Evolutionary conservation across 1,140 invertebrate genomes (phyloP), one percentile per base, ranked within the genome.

Genomic region (Zaprionus kolodkinae): DNA sequence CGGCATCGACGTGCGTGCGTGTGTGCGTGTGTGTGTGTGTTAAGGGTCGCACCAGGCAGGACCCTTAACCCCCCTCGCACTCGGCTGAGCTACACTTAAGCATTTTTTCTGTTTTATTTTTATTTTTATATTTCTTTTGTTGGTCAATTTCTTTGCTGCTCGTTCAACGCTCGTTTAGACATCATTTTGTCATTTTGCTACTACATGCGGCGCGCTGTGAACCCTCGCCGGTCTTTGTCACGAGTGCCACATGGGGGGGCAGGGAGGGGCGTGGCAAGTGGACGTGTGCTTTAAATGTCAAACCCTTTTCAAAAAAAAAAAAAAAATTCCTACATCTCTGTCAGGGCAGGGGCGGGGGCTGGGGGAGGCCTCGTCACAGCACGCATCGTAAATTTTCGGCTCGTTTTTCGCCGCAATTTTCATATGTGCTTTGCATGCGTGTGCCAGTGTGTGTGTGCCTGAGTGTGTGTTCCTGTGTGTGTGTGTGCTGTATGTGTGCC

Each of bases 231-330:
- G 50, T 36, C 21, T 36, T 43, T 56, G 61, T 55, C 59, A 62
- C 13, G 57, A 11, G 45, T 30, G 27, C 27, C 27, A 30, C 45
- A 5, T 11, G 9, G 1, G 1, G 45, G 45, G 48, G 12, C 0
- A 7, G 13, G 30, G 3, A 17, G 52, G 38, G 30, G 15, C 21
- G 33, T 27, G 33, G 35, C 30, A 38, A 69, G 59, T 57, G 71
- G 71, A 69, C 57, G 66, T 75, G 54, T 62, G 78, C 81, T 43
- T 72, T 81, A 81, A 85, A 78, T 89, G 84, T 88, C 84, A 88
- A 87, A 88, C 84, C 84, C 84, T 88, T 88, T 88, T 88, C 84
- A 88, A 88, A 87, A 84, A 78, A 21, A 21, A 21, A 88, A 88
- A 87, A 84, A 78, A 21, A 21, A 21, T 2, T 21, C 21, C 77